phyloP scores from a whole-genome alignment of 2,113 vertebrate species.

The Nycticorax nycticorax region DNA sequence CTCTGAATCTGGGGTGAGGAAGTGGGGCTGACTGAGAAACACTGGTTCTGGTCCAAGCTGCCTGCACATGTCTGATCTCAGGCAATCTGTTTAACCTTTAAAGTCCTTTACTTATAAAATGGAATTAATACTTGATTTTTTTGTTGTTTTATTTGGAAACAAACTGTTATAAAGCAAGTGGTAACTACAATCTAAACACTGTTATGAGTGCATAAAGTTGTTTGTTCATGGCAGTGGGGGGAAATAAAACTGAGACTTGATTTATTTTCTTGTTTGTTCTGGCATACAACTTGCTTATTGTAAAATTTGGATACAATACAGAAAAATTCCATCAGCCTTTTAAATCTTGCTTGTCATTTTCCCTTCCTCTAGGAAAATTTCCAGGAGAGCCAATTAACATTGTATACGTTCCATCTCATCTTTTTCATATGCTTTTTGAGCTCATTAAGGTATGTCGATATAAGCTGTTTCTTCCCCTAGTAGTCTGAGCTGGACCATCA shows the following conservation, averaged over 20 bases:
- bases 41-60: background rate
- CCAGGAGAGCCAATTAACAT: constrained; percentile 84
- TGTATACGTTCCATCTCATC: constrained; percentile 95
- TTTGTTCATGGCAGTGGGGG: background rate
- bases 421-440: constrained; percentile 98
- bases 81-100: background rate
- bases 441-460: constrained; percentile 90
- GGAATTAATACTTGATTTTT: background rate
- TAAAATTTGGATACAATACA: background rate
- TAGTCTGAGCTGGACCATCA: background rate
- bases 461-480: background rate
- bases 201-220: background rate
- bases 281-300: background rate
- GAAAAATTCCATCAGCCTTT: background rate
- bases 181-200: background rate
- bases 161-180: background rate
- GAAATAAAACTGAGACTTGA: background rate
- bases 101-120: background rate
- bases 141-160: background rate
- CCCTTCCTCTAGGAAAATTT: constrained; percentile 78
- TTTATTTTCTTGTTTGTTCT: background rate
- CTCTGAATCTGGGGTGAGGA: background rate
- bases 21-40: background rate
- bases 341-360: background rate
- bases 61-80: background rate